Evolutionary conservation across 2,113 vertebrate species (phyloP).

Genomic region (Hucho hucho): DNA sequence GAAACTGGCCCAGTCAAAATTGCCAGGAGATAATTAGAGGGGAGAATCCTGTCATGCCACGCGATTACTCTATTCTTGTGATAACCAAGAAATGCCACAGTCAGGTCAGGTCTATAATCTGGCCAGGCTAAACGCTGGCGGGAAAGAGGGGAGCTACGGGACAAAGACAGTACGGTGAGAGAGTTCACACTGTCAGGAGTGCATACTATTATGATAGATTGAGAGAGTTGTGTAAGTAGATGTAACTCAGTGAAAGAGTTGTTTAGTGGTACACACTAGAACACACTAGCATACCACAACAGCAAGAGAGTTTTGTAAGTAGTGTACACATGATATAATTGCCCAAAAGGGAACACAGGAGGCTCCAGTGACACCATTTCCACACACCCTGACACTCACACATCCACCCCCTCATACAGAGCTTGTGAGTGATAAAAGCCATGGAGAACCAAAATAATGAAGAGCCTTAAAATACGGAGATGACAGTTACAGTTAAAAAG

Average conservation of each 20-base stretch:
- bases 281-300: too few relatives aligned
- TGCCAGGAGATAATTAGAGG: constrained; percentile 70
- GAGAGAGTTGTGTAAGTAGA: too few relatives aligned
- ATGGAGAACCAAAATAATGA: neutral
- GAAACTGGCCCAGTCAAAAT: constrained; percentile 15
- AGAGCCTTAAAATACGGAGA: neutral
- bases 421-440: neutral
- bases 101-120: constrained; percentile 68
- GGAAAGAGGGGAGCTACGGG: constrained; percentile 16
- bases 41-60: constrained; percentile 51
- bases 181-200: constrained; percentile 10
- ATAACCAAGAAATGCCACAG: constrained; percentile 61
- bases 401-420: neutral
- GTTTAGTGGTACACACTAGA: too few relatives aligned
- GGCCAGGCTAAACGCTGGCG: constrained; percentile 39
- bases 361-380: neutral
- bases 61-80: constrained; percentile 68
- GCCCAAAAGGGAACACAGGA: neutral
- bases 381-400: neutral
- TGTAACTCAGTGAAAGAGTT: too few relatives aligned
- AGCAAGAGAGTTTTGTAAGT: too few relatives aligned
- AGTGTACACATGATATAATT: neutral
- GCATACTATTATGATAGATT: constrained; percentile 28
- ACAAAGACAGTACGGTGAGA: constrained; percentile 8
- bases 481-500: neutral